Evolutionary conservation across 2,888 invertebrate genomes (phyloP).

Genomic region (Apocheima hispidaria): DNA sequence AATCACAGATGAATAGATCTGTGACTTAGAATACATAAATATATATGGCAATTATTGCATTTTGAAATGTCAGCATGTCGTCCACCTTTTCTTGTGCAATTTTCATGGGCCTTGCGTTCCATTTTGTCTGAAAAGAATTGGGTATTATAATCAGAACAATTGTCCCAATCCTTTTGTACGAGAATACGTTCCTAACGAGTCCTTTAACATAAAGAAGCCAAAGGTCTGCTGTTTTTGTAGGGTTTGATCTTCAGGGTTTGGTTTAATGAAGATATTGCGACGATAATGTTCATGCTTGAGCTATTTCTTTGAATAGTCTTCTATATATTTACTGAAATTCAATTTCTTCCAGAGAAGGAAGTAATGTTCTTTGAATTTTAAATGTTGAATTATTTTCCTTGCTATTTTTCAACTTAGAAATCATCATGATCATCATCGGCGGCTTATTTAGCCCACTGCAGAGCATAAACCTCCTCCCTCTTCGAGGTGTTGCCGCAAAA

Average conservation of each 20-base stretch:
- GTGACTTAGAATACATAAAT: too few relatives aligned
- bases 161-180: constrained; percentile 32
- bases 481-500: too few relatives aligned
- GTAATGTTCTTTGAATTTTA: background rate
- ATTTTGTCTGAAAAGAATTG: constrained; percentile 38
- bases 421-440: too few relatives aligned
- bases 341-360: background rate
- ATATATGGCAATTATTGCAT: too few relatives aligned
- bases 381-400: background rate
- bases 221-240: constrained; percentile 26
- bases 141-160: constrained; percentile 43
- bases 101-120: constrained; percentile 7
- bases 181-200: constrained; percentile 33
- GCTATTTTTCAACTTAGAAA: background rate
- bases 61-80: background rate
- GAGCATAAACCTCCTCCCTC: too few relatives aligned
- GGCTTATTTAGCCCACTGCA: too few relatives aligned
- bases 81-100: constrained; percentile 1
- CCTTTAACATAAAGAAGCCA: constrained; percentile 35
- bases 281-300: background rate
- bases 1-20: too few relatives aligned
- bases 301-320: background rate
- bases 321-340: background rate
- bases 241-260: constrained; percentile 10
- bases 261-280: background rate